Evolutionary conservation across 1,140 invertebrate species (phyloP), one percentile per base, ranked within the genome.

Genomic region (Eulimnadia texana): DNA sequence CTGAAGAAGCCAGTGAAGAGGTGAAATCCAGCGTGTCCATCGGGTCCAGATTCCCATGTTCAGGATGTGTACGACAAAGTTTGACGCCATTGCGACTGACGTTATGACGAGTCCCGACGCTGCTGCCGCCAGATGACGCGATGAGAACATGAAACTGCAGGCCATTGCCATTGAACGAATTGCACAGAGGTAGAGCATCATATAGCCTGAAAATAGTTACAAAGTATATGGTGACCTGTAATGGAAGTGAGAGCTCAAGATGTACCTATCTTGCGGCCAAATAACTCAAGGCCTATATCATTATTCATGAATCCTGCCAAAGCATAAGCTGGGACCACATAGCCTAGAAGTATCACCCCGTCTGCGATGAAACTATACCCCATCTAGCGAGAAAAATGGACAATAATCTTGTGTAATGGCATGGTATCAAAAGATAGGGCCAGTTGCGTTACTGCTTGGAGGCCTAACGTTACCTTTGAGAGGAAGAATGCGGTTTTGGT

Each of bases 221-320:
- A 64, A 54, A n/a, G n/a, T n/a, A n/a, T n/a, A n/a, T n/a, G n/a
- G n/a, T n/a, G n/a, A n/a, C n/a, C n/a, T n/a, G n/a, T 25, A 50
- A 27, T 27, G 25, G 24, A 10, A 53, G 29, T 13, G 23, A 16
- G 23, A 27, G 20, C 10, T 25, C 16, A 13, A 52, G 62, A 20
- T 29, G n/a, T 29, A 50, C 23, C 42, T 59, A 49, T 51, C 19
- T 62, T 42, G 2, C 25, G 13, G 23, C n/a, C 51, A 3, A 22
- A 53, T 29, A n/a, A 24, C 13, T 84, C 84, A 67, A 88, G 86
- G 61, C 81, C 81, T 55, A 79, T 79, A 62, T 82, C 80, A 63
- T 81, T 80, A 64, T 72, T 73, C 47, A 80, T 76, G 0, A 93
- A 74, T 0, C 89, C 88, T 10, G 85, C 84, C 89, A 93, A 93